Evolutionary conservation across 2,888 invertebrate genomes (phyloP), one percentile per base, ranked within the genome.

Genomic region (Hipparchia semele): DNA sequence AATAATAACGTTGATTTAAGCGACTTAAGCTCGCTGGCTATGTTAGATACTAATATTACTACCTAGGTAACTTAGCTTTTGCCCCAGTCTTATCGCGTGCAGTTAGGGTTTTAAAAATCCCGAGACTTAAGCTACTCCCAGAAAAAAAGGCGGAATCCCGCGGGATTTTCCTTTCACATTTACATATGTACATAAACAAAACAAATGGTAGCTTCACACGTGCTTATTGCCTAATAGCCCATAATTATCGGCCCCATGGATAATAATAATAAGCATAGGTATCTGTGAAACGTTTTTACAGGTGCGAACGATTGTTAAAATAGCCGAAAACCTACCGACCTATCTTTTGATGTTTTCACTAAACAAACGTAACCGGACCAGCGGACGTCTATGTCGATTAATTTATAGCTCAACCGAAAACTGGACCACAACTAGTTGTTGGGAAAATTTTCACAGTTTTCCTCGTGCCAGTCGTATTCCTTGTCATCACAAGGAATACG

Each of bases 281-380:
- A 9, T 23, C 58, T 23, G 23, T 58, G 58, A 58, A 58, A 58
- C 23, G 58, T 58, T 8, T 13, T 13, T 13, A n/a, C 12, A 54
- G 13, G 8, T 58, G 23, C 13, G 58, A 58, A 13, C 58, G 58
- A 58, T 58, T 58, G 58, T 58, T 56, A 8, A 13, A 56, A 23
- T 2, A 13, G 23, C 6, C 58, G n/a, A 54, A 13, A 56, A 39
- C 39, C 39, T 1, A 49, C 8, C 49, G 8, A 58, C 13, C 2
- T 58, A 23, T 58, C 58, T 8, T 58, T 58, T 58, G 58, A 58
- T 13, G 58, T 58, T 8, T 8, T 23, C 58, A 56, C 23, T 23
- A 8, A 53, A 56, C 56, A 56, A 56, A 56, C 56, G 56, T 13
- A 56, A 58, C 58, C 58, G 13, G 58, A 23, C 23, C 58, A 58